Conservation (phyloP, 2,797 vertebrate genomes). For the Notoglanidium macrostoma region DNA sequence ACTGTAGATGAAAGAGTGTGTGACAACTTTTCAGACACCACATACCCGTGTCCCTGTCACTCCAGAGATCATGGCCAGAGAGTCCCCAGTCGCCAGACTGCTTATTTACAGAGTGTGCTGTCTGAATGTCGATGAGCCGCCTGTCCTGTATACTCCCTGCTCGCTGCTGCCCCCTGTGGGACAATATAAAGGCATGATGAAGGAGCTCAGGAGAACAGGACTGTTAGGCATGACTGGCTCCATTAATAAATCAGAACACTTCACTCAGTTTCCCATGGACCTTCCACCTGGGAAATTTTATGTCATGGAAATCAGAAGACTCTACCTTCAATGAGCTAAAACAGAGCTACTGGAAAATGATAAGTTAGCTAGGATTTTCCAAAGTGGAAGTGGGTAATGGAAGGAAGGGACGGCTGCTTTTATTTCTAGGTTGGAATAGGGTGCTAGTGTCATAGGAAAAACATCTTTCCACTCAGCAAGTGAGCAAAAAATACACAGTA, state of each 20-base stretch:
- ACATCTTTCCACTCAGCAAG: slow-evolving; percentile 21
- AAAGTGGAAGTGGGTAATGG: slow-evolving; percentile 1
- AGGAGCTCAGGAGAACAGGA: background rate
- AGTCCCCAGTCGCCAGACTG: slow-evolving; percentile 43
- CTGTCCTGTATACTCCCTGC: slow-evolving; percentile 7
- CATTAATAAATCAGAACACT: slow-evolving; percentile 6
- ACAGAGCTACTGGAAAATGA: slow-evolving; percentile 18
- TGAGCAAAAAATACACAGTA: background rate
- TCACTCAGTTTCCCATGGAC: background rate
- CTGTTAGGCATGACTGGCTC: slow-evolving; percentile 4
- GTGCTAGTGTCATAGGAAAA: background rate
- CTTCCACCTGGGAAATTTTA: slow-evolving; percentile 26
- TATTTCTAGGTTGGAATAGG: slow-evolving; percentile 26
- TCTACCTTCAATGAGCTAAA: slow-evolving; percentile 1
- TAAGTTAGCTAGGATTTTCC: slow-evolving; percentile 24
- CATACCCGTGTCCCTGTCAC: slow-evolving; percentile 38
- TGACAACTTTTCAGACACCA: slow-evolving; percentile 46
- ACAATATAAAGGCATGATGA: background rate
- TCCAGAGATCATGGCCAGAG: slow-evolving; percentile 49
- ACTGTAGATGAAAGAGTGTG: slow-evolving; percentile 32
- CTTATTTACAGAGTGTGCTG: slow-evolving; percentile 47
- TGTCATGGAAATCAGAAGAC: slow-evolving; percentile 11
- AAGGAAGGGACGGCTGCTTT: background rate
- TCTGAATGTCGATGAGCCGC: slow-evolving; percentile 50
- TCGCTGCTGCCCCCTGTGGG: slow-evolving; percentile 55